Percentiles rank a stretch among this genome's conserved stretches.
Evolutionary conservation across 2,888 invertebrate species (phyloP).

Genomic region (Sarcophaga caerulescens): DNA sequence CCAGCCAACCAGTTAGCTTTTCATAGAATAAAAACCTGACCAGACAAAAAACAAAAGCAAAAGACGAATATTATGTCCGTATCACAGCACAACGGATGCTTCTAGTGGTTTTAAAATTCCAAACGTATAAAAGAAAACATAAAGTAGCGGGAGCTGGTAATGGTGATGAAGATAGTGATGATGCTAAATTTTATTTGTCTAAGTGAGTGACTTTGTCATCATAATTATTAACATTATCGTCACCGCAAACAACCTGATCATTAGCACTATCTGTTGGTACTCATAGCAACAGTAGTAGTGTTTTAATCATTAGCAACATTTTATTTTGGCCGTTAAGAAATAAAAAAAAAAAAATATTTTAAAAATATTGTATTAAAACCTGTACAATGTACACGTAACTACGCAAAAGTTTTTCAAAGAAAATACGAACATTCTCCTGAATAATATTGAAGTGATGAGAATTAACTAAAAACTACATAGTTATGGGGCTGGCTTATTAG

Average conservation of each 20-base stretch:
- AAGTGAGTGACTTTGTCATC: constrained; percentile 25
- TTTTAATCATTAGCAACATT: too few relatives aligned
- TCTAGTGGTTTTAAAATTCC: constrained; percentile 38
- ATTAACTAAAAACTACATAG: too few relatives aligned
- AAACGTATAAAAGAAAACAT: constrained; percentile 4
- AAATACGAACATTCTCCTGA: too few relatives aligned
- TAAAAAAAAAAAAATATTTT: too few relatives aligned
- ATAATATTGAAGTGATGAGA: too few relatives aligned
- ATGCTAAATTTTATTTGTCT: background rate
- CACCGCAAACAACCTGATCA: constrained; percentile 28
- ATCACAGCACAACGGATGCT: constrained; percentile 9
- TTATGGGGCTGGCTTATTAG: too few relatives aligned
- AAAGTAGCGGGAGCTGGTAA: background rate
- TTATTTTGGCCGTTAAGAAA: too few relatives aligned
- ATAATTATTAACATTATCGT: constrained; percentile 26
- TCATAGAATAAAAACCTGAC: constrained; percentile 11
- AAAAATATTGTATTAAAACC: too few relatives aligned
- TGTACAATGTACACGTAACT: too few relatives aligned
- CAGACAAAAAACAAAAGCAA: background rate
- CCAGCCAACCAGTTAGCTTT: background rate
- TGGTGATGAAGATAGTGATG: background rate
- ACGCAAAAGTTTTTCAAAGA: too few relatives aligned
- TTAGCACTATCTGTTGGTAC: constrained; percentile 5
- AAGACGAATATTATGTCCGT: background rate
- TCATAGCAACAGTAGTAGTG: too few relatives aligned